Base-by-base conservation (phyloP, 2,113 vertebrate genomes). In the Eulemur macaco region DNA sequence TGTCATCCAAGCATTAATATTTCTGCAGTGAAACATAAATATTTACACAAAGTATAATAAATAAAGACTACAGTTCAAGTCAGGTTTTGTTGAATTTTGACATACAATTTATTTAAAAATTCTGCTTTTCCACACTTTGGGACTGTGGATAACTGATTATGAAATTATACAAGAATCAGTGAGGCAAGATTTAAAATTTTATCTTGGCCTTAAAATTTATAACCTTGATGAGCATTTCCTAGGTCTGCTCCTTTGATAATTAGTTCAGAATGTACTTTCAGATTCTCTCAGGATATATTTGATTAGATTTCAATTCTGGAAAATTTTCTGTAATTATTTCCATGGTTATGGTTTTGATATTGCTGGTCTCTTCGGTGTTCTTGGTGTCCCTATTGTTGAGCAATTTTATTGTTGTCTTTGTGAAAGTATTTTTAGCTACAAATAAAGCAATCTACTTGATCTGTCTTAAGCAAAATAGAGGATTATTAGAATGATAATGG, bases 351-450 rank as follows among this genome's bases (percentile, higher is more conserved):
- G 5, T 81, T 95, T 78, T 6, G 27, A 66, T 45, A 60, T 52
- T 58, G 47, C 45, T 31, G 60, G 21, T n/a, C 11, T 63, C 73
- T 50, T 84, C 37, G 0, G 3, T 83, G 31, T 82, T 47, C 47
- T 58, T 18, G 18, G 81, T 42, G 27, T 86, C 89, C 47, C 50
- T 63, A 21, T 50, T 68, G 42, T 31, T 14, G n/a, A 34, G 29
- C 6, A 17, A 25, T 93, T 73, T 90, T 68, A 56, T 86, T 45
- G 58, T 39, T 82, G 64, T 52, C 81, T 76, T 74, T 81, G 23
- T 66, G 76, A 60, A 92, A 58, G 64, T 71, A 71, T 83, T 87
- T 92, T 95, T 88, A 84, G 58, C n/a, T 52, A 68, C 20, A 42
- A 89, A 69, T 52, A 83, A 69, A 45, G 52, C 85, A 69, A 71